Evolutionary conservation across 2,113 vertebrate species (phyloP).

Genomic region (Dromiciops gliroides): DNA sequence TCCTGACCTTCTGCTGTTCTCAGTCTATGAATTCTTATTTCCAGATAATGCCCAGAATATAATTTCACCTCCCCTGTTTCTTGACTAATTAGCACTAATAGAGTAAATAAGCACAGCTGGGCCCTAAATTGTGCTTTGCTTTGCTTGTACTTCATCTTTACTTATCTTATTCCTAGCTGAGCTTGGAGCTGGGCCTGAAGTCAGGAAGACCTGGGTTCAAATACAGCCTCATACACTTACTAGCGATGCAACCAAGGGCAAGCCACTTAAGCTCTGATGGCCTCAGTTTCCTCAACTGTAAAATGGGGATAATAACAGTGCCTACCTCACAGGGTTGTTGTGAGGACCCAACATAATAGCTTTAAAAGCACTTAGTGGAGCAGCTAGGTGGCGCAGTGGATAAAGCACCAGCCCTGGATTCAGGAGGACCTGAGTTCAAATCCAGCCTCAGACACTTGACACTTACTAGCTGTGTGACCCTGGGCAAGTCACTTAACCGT

Average conservation of each 20-base stretch:
- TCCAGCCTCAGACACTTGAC: too few species aligned
- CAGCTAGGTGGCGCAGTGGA: too few species aligned
- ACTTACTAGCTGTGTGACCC: too few species aligned
- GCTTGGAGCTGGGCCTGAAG: neutral
- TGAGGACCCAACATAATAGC: neutral
- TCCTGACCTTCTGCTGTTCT: neutral
- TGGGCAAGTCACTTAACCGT: too few species aligned
- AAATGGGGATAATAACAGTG: neutral
- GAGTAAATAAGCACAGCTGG: neutral
- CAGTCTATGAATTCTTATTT: neutral
- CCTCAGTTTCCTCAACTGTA: neutral
- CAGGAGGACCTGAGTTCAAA: too few species aligned
- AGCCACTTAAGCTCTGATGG: neutral
- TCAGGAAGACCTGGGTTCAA: neutral
- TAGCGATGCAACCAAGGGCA: neutral
- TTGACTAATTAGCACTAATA: neutral
- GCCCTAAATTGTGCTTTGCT: neutral
- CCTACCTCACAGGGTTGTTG: neutral
- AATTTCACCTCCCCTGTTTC: neutral
- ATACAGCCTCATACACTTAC: neutral
- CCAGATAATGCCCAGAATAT: neutral
- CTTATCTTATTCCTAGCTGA: neutral
- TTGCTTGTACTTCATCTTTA: neutral
- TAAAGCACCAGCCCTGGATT: too few species aligned
- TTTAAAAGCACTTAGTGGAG: too few species aligned